These are phyloP conservation scores for Pachymerium ferrugineum DNA, from an alignment of 2,888 invertebrate species.

Conservation along the genomic window DNA sequence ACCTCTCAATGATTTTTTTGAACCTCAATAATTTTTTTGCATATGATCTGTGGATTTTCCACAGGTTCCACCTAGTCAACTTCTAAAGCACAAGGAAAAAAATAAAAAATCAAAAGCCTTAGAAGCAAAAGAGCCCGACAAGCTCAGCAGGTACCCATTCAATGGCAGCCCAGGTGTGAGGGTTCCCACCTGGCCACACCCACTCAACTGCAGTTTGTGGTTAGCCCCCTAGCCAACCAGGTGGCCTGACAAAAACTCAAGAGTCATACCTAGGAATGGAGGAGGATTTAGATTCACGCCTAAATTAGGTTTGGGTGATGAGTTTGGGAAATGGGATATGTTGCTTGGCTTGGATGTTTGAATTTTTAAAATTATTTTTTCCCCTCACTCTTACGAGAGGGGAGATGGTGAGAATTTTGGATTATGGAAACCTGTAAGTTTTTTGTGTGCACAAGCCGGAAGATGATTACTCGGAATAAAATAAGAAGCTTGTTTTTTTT, in stretches of 20 bases:
- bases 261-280: not conserved
- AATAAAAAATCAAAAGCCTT: conserved; percentile 7
- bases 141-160: conserved; percentile 14
- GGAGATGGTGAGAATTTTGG: not conserved
- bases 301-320: not conserved
- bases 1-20: no score
- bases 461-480: not conserved
- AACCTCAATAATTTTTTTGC: no score
- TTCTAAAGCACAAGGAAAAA: not conserved
- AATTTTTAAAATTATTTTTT: not conserved
- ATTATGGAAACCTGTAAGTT: not conserved
- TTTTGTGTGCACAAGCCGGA: not conserved
- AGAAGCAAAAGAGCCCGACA: conserved; percentile 12
- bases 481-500: not conserved
- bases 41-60: no score
- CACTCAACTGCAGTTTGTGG: conserved; percentile 9
- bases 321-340: not conserved
- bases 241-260: conserved; percentile 1
- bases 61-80: not conserved
- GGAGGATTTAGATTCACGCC: not conserved
- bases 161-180: not conserved
- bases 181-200: conserved; percentile 21
- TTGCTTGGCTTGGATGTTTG: not conserved
- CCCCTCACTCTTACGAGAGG: not conserved
- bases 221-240: conserved; percentile 21